Conservation (phyloP, 2,888 invertebrate genomes). For the Sphaerophoria taeniata region DNA sequence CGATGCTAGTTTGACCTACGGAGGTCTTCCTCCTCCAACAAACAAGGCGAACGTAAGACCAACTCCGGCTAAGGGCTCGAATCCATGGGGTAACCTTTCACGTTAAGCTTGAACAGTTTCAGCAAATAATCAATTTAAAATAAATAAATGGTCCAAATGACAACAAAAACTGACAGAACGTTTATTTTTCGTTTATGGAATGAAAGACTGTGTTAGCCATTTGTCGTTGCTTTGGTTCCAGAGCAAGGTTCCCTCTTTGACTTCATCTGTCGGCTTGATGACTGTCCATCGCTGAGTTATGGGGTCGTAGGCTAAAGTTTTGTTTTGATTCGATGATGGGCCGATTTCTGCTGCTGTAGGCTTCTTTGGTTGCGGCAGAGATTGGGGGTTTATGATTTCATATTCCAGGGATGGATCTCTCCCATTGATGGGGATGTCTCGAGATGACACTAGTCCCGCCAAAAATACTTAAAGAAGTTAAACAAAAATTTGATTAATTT, state of each 20-base stretch:
- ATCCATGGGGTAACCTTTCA: constrained; percentile 12
- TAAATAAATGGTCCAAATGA: constrained; percentile 7
- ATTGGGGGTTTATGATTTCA: constrained; percentile 77
- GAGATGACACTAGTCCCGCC: constrained; percentile 42
- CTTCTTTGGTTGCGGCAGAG: constrained; percentile 51
- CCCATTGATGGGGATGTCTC: constrained; percentile 42
- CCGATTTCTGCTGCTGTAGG: constrained; percentile 76
- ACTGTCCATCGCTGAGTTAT: constrained; percentile 77
- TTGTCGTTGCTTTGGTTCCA: constrained; percentile 82
- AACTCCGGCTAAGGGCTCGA: neutral
- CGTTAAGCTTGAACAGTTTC: neutral
- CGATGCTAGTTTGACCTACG: constrained; percentile 62
- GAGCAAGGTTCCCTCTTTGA: constrained; percentile 77
- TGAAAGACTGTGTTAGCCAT: constrained; percentile 78
- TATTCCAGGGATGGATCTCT: constrained; percentile 79
- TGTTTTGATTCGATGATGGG: constrained; percentile 75
- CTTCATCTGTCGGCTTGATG: constrained; percentile 77
- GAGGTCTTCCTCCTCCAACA: neutral
- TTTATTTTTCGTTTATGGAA: constrained; percentile 20
- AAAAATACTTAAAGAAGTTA: constrained; percentile 16
- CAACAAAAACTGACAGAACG: neutral
- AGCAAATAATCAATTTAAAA: neutral
- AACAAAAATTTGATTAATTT: neutral
- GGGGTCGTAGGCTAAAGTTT: constrained; percentile 79
- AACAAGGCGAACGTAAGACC: constrained; percentile 8